phyloP scores from a whole-genome alignment of 2,888 invertebrate species.

The Orchestes rusci region DNA sequence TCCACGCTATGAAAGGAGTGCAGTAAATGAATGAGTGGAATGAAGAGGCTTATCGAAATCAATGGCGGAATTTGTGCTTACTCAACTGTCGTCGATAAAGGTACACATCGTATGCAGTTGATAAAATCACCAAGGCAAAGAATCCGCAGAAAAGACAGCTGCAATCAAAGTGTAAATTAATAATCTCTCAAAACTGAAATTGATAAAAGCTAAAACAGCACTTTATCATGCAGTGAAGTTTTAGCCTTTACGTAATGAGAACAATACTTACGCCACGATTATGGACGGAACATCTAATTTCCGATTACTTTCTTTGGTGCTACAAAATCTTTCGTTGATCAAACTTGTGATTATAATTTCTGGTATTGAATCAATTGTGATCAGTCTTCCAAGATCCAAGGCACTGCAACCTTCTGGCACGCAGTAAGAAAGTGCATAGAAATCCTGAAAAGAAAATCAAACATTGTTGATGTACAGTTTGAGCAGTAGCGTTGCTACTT shows the following conservation, averaged over 20 bases:
- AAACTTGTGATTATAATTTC: constrained; percentile 2
- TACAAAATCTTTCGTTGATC: constrained; percentile 10
- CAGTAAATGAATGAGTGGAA: too few species aligned
- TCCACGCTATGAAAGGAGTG: too few species aligned
- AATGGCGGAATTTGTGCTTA: too few species aligned
- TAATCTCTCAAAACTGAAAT: too few species aligned
- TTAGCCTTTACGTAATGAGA: neutral
- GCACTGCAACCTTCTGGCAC: constrained; percentile 11
- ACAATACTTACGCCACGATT: constrained; percentile 11
- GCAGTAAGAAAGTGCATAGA: constrained; percentile 13
- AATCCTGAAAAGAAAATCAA: constrained; percentile 2
- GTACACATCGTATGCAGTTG: neutral
- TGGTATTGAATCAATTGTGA: constrained; percentile 1
- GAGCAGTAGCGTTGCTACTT: too few species aligned
- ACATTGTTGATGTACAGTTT: neutral
- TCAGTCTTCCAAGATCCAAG: constrained; percentile 6
- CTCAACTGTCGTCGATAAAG: neutral
- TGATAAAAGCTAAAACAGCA: too few species aligned
- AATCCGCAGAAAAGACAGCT: constrained; percentile 1
- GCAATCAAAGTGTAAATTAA: neutral
- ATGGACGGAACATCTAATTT: constrained; percentile 6
- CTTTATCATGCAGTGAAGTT: neutral
- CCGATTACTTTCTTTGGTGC: constrained; percentile 4
- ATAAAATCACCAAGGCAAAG: neutral
- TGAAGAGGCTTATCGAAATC: too few species aligned